Evolutionary conservation across 2,888 invertebrate species (phyloP), one percentile per base, ranked within the genome.

Genomic region (Perizoma affinitatum): DNA sequence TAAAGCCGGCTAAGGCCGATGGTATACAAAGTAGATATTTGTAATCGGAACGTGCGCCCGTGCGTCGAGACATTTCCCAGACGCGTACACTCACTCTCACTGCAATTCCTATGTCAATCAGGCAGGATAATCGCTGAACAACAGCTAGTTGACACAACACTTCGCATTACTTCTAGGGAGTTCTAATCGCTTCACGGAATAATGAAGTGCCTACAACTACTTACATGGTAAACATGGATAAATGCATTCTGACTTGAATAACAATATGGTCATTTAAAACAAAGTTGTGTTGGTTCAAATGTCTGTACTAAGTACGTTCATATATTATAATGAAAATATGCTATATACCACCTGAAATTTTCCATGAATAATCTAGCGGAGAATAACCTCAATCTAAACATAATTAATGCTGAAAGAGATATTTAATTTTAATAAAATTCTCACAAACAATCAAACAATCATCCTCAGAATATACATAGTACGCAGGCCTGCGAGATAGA

Each of bases 101-200:
- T 63, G 73, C 67, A 74, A 80, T 80, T 80, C 72, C 75, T 76
- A 79, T 79, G 78, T 73, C 63, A 67, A 67, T 70, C 70, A 69
- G 66, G 71, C 56, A 67, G 65, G 67, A 68, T 69, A 68, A 70
- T 66, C 68, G 75, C 56, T 59, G 56, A 51, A 61, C 54, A 71
- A 78, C 74, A 71, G 75, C 75, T 75, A 72, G 64, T 66, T 66
- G 71, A 73, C 71, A 72, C 68, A 63, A 58, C 61, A 22, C 58
- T 36, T 46, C 11, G 40, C 46, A 54, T 58, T 41, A 58, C 63
- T 63, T 63, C 63, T 63, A 56, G 52, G 55, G 63, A 58, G 52
- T 55, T 40, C 63, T 63, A 63, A 63, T 63, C 58, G 52, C 52
- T 63, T 58, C 52, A 55, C 9, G 10, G 52, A 62, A 62, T 48